These are phyloP conservation scores for Lutjanus campechanus DNA, from an alignment of 2,797 vertebrate species.

Conservation along the genomic window DNA sequence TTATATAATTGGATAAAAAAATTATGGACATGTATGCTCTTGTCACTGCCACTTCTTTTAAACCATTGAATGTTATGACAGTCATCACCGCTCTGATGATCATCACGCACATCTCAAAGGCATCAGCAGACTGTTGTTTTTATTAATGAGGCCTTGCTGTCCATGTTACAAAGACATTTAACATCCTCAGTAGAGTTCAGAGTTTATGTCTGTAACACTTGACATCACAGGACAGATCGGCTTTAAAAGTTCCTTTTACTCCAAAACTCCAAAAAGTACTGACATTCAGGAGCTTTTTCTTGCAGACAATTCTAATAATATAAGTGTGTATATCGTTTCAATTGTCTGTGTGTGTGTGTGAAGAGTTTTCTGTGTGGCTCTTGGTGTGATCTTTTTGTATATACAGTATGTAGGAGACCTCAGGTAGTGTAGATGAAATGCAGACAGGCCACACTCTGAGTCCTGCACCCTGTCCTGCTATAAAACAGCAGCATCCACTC, in stretches of 20 bases:
- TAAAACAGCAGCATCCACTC: conserved; percentile 58
- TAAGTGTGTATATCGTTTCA: neutral
- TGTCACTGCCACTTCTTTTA: neutral
- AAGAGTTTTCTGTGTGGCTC: neutral
- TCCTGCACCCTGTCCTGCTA: conserved; percentile 46
- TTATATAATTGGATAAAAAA: neutral
- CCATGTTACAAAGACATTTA: neutral
- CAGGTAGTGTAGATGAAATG: conserved; percentile 28
- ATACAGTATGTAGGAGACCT: neutral
- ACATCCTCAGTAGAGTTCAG: neutral
- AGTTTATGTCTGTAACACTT: neutral
- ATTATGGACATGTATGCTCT: neutral
- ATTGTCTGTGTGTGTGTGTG: neutral
- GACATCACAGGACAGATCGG: neutral
- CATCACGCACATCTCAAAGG: neutral
- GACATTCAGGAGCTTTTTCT: neutral
- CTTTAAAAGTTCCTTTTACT: neutral
- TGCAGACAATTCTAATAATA: neutral
- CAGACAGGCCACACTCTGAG: conserved; percentile 50
- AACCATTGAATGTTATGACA: no score
- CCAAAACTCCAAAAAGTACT: neutral
- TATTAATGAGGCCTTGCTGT: neutral
- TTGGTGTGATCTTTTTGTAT: neutral
- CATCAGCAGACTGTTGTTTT: neutral
- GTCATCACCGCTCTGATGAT: neutral